Percentiles rank a stretch among this genome's conserved stretches.
These are phyloP conservation scores for Rhinophrynus dorsalis DNA, from an alignment of 2,797 vertebrate species.

Conservation along the genomic window DNA sequence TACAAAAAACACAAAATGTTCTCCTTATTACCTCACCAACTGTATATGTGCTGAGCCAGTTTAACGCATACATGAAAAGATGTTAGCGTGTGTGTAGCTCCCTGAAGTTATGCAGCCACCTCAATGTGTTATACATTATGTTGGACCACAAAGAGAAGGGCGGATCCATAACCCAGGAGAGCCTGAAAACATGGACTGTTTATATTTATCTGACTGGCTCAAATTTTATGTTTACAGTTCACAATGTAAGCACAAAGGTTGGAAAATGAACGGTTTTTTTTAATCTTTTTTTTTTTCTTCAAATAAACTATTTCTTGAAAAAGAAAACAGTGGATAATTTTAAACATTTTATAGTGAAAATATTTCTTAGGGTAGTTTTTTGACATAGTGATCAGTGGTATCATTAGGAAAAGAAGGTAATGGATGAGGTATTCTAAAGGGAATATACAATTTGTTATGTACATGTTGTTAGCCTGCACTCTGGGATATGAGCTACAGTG, in stretches of 20 bases:
- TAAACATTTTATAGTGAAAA: constrained; percentile 37
- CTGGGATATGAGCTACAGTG: too few relatives aligned
- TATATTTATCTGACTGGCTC: constrained; percentile 43
- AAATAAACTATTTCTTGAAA: too few relatives aligned
- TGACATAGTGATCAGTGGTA: too few relatives aligned
- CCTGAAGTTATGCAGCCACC: constrained; percentile 24
- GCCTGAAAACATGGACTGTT: constrained; percentile 34
- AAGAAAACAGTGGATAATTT: too few relatives aligned
- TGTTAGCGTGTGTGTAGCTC: background rate
- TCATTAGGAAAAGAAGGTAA: too few relatives aligned
- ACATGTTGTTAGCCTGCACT: too few relatives aligned
- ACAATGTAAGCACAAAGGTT: constrained; percentile 29
- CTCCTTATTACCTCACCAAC: background rate
- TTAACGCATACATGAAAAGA: background rate
- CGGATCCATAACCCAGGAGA: constrained; percentile 28
- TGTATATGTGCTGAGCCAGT: background rate
- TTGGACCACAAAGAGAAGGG: constrained; percentile 27
- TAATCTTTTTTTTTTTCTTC: too few relatives aligned
- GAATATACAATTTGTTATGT: too few relatives aligned
- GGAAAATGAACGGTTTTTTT: constrained; percentile 29
- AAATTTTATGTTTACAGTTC: constrained; percentile 39
- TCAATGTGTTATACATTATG: constrained; percentile 46
- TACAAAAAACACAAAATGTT: background rate
- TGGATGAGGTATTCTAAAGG: too few relatives aligned
- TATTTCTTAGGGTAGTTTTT: too few relatives aligned